Percentiles rank a stretch among this genome's conserved stretches.
Conservation (phyloP, 2,797 vertebrate genomes). For the Myotis myotis region DNA sequence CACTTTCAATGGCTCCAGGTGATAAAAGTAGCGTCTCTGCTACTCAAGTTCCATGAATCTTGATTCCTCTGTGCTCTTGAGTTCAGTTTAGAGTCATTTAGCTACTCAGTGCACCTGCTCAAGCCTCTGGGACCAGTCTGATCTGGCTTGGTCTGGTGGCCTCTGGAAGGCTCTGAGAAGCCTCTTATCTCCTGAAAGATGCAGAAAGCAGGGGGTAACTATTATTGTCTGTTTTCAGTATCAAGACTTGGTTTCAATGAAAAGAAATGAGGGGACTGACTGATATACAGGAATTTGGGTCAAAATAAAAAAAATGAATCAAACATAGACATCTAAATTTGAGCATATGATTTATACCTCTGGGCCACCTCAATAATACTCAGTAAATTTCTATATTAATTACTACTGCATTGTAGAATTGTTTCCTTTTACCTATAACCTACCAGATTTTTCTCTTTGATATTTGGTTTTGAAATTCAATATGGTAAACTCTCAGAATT, state of each 20-base stretch:
- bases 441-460: background rate
- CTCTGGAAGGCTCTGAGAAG: background rate
- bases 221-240: background rate
- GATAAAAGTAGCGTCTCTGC: background rate
- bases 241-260: background rate
- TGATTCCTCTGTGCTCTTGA: background rate
- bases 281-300: background rate
- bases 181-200: background rate
- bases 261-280: background rate
- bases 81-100: background rate
- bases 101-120: background rate
- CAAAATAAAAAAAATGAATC: background rate
- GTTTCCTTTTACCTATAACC: background rate
- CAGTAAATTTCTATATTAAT: background rate
- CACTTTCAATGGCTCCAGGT: background rate
- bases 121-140: background rate
- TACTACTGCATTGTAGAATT: background rate
- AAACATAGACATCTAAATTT: background rate
- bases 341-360: background rate
- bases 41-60: background rate
- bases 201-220: background rate
- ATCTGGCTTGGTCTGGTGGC: background rate
- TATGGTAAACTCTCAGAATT: background rate
- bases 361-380: background rate
- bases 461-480: background rate